Conservation (phyloP, 2,888 invertebrate species). For the Agrilus biguttatus region DNA sequence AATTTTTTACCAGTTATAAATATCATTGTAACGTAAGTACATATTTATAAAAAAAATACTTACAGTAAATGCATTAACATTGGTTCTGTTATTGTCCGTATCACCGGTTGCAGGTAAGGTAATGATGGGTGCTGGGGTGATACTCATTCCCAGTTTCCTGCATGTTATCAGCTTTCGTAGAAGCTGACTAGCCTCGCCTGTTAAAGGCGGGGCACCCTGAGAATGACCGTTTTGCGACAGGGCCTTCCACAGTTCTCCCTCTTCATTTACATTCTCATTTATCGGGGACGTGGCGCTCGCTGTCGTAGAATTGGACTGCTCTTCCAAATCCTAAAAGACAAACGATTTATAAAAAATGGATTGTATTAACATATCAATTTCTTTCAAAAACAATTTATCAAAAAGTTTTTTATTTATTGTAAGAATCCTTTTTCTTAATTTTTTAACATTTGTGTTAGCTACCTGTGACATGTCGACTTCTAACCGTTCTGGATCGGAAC, state of each 20-base stretch:
- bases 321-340: constrained; percentile 22
- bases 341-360: too few species aligned
- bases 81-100: too few species aligned
- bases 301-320: constrained; percentile 28
- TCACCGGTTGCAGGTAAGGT: too few species aligned
- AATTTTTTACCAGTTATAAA: too few species aligned
- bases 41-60: too few species aligned
- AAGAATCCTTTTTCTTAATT: too few species aligned
- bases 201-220: constrained; percentile 25
- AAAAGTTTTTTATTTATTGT: too few species aligned
- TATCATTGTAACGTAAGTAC: too few species aligned
- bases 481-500: constrained; percentile 59
- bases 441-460: constrained; percentile 6
- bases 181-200: constrained; percentile 61
- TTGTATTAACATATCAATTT: too few species aligned
- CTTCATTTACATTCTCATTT: constrained; percentile 24
- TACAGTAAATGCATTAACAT: too few species aligned
- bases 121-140: constrained; percentile 33
- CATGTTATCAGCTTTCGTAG: constrained; percentile 63
- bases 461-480: constrained; percentile 53
- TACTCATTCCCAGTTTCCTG: constrained; percentile 51
- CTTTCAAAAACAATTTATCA: too few species aligned
- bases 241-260: constrained; percentile 39
- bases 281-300: constrained; percentile 24
- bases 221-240: constrained; percentile 42